Evolutionary conservation across 1,140 invertebrate species (phyloP).

Genomic region (Alviniconcha marisindica): DNA sequence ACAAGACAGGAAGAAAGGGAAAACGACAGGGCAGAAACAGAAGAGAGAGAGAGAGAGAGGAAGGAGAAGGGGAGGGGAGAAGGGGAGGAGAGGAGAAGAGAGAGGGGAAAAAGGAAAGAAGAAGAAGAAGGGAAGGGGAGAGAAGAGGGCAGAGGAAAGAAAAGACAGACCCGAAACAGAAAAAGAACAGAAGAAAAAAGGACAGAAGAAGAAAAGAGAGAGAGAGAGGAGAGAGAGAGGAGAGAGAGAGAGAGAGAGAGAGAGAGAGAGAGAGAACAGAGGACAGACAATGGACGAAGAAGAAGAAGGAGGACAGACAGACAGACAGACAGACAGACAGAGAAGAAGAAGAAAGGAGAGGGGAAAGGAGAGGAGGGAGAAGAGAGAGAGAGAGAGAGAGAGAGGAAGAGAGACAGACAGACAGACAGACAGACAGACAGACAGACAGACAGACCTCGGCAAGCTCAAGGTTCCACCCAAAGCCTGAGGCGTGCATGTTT

Average conservation of each 20-base stretch:
- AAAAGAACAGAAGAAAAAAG: not conserved
- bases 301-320: not conserved
- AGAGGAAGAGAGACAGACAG: too few species aligned
- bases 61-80: not conserved
- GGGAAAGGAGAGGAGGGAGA: not conserved
- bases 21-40: not conserved
- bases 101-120: slow-evolving; percentile 2
- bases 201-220: not conserved
- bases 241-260: not conserved
- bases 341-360: not conserved
- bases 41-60: not conserved
- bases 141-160: not conserved
- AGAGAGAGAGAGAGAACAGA: not conserved
- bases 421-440: too few species aligned
- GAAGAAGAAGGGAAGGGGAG: slow-evolving; percentile 5
- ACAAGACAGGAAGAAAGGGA: not conserved
- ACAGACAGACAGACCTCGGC: too few species aligned
- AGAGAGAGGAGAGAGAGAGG: not conserved
- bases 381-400: not conserved
- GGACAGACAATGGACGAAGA: not conserved
- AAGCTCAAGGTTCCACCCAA: too few species aligned
- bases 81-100: not conserved
- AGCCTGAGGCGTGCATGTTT: too few species aligned
- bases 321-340: not conserved
- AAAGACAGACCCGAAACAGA: not conserved